A percentile compares a stretch with the other conserved stretches of the same genome.
Evolutionary conservation across 2,888 invertebrate genomes (phyloP).

Genomic region (Napeogenes sylphis): DNA sequence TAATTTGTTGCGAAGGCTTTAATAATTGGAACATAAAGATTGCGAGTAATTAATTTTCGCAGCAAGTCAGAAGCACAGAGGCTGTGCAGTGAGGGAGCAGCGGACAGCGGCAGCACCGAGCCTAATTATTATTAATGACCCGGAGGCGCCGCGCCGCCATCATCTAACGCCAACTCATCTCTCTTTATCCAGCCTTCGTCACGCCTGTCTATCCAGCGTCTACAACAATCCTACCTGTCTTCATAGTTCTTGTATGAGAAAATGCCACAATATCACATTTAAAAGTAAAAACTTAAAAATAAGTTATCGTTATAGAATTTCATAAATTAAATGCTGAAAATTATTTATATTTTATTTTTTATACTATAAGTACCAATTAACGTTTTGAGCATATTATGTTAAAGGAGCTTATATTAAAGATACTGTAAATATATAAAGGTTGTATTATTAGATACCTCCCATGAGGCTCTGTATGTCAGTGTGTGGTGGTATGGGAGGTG

Average conservation of each 20-base stretch:
- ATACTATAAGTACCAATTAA: too few relatives aligned
- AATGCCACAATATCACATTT: too few relatives aligned
- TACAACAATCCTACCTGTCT: conserved; percentile 18
- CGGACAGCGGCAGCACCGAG: conserved; percentile 54
- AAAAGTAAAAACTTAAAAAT: too few relatives aligned
- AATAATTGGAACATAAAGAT: conserved; percentile 79
- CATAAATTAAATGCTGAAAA: too few relatives aligned
- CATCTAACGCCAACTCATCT: conserved; percentile 38
- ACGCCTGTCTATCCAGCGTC: conserved; percentile 26
- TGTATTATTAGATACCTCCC: too few relatives aligned
- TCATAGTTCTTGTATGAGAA: background rate
- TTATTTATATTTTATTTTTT: too few relatives aligned
- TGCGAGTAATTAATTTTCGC: conserved; percentile 78
- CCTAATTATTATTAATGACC: conserved; percentile 77
- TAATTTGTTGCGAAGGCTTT: conserved; percentile 79
- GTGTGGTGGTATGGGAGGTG: conserved; percentile 31
- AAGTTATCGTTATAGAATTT: too few relatives aligned
- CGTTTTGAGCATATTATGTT: too few relatives aligned
- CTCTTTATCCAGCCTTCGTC: conserved; percentile 57
- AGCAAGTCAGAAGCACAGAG: conserved; percentile 77
- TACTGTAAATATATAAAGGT: too few relatives aligned
- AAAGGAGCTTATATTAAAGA: too few relatives aligned
- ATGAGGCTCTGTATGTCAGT: conserved; percentile 12
- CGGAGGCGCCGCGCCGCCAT: conserved; percentile 52
- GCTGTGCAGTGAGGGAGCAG: conserved; percentile 65